phyloP scores from a whole-genome alignment of 2,113 vertebrate species.

The Cochlearius cochlearius region DNA sequence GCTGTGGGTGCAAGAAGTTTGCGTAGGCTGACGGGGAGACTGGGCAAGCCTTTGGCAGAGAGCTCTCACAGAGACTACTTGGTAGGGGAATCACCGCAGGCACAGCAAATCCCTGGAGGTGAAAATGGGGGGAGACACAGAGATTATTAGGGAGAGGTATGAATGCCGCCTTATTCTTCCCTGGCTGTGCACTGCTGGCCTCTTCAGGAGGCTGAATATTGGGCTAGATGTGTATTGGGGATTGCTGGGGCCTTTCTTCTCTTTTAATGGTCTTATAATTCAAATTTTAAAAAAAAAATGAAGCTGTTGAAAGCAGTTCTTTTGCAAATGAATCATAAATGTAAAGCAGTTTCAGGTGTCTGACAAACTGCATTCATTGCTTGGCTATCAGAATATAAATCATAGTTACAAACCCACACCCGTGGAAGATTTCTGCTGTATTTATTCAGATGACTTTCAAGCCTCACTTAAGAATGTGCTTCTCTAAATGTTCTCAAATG shows the following conservation, averaged over 20 bases:
- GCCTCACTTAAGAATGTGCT: not conserved
- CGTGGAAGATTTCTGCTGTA: not conserved
- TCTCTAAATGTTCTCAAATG: not conserved
- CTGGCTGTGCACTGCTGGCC: not conserved
- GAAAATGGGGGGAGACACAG: not conserved
- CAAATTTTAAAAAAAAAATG: not conserved
- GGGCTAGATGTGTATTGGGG: not conserved
- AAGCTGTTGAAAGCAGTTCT: not conserved
- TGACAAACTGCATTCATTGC: not conserved
- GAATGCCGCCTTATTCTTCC: not conserved
- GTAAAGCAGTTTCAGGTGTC: not conserved
- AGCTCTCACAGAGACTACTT: not conserved
- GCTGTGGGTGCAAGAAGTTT: not conserved
- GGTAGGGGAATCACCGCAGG: not conserved
- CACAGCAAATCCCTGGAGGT: not conserved
- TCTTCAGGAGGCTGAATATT: not conserved
- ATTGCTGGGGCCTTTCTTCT: not conserved
- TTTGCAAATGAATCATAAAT: not conserved
- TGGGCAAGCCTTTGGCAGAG: not conserved
- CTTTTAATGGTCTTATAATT: not conserved
- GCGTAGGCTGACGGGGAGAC: not conserved
- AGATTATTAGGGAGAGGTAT: not conserved
- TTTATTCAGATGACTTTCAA: not conserved
- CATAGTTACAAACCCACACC: not conserved
- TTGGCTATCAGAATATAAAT: slow-evolving; percentile 20